Base-by-base conservation (phyloP, 2,888 invertebrate genomes). In the Glyphotaelius pellucidus region DNA sequence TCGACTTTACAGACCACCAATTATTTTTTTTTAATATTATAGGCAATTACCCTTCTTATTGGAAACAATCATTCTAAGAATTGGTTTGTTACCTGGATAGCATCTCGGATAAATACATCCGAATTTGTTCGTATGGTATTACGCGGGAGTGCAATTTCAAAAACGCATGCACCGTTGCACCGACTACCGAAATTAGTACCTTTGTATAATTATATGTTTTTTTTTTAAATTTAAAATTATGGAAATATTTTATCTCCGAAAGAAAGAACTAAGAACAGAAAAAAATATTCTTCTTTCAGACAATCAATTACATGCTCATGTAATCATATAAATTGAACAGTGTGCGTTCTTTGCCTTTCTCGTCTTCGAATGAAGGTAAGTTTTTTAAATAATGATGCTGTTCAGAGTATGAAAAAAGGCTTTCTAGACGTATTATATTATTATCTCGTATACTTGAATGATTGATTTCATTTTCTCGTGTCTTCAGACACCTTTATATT, bases 401-500 rank as follows among this genome's bases (percentile, higher is more conserved):
- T 67, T 67, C n/a, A n/a, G 7, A 67, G 67, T 25, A n/a, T n/a
- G 19, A 67, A 67, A 25, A 9, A 67, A n/a, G 7, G 25, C 67
- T 25, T 67, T 67, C 19, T 52, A 19, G 52, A 2, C 19, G 4
- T 52, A 52, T 19, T n/a, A n/a, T n/a, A n/a, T n/a, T n/a, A n/a
- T n/a, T n/a, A n/a, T n/a, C n/a, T n/a, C n/a, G n/a, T 25, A 67
- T 67, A 1, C n/a, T 83, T 35, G 83, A 83, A n/a, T 86, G 86
- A 30, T 86, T 86, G 86, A 86, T 86, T 12, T 15, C 35, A 0
- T 25, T 35, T 83, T 35, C 25, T 83, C 25, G 31, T 81, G 15
- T 81, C 35, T 67, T 67, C 19, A 67, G 25, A 67, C 4, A 67
- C 5, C 7, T 67, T 67, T 25, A 67, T 4, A 30, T 42, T 86